phyloP scores from a whole-genome alignment of 1,140 invertebrate genomes.

The Hyposmocoma kahamanoa region DNA sequence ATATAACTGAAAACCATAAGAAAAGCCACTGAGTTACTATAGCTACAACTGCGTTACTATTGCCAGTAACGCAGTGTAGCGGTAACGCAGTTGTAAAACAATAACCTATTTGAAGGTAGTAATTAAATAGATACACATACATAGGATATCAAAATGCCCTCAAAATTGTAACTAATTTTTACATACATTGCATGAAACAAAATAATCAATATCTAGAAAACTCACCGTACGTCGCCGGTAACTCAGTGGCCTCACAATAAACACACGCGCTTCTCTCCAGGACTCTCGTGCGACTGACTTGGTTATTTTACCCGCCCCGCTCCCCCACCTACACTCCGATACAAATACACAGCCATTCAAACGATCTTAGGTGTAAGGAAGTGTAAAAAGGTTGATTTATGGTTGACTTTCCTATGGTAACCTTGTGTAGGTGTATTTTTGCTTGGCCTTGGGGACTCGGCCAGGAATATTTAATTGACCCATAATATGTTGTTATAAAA shows the following conservation, averaged over 20 bases:
- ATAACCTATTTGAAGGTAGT: not conserved
- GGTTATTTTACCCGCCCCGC: too few species aligned
- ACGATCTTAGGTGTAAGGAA: too few species aligned
- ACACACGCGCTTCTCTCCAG: not conserved
- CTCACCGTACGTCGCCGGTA: not conserved
- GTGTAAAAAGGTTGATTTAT: too few species aligned
- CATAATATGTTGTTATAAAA: too few species aligned
- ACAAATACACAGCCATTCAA: too few species aligned
- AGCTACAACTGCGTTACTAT: constrained; percentile 1
- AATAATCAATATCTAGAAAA: not conserved
- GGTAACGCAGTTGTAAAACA: constrained; percentile 1
- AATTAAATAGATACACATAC: not conserved
- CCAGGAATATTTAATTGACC: too few species aligned
- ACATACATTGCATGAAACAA: not conserved
- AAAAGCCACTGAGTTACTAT: not conserved
- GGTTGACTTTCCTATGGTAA: too few species aligned
- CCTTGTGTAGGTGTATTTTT: too few species aligned
- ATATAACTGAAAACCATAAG: not conserved
- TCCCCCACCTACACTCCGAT: too few species aligned
- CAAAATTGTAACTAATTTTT: not conserved
- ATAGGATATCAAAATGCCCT: not conserved
- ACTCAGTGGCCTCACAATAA: not conserved
- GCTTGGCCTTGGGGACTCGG: too few species aligned
- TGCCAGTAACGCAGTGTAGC: constrained; percentile 1
- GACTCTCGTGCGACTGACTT: not conserved